phyloP scores from a whole-genome alignment of 2,113 vertebrate genomes.

The Benitochromis conjunctus region DNA sequence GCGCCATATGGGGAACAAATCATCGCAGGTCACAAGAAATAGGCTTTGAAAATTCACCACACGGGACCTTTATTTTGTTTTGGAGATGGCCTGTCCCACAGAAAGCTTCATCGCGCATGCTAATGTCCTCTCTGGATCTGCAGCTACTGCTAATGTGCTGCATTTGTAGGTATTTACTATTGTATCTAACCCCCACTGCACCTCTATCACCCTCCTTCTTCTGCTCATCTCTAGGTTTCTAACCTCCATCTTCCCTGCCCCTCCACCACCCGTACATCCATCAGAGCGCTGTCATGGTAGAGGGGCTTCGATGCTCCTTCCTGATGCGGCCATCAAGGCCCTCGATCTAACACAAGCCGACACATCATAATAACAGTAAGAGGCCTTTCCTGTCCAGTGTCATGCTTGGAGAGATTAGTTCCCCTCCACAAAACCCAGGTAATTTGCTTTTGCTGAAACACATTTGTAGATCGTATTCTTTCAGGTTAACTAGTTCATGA shows the following conservation, averaged over 20 bases:
- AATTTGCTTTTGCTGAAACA: slow-evolving; percentile 77
- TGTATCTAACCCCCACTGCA: slow-evolving; percentile 39
- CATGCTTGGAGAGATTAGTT: slow-evolving; percentile 82
- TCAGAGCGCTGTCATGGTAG: slow-evolving; percentile 71
- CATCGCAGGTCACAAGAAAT: slow-evolving; percentile 17
- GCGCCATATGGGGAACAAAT: slow-evolving; percentile 37
- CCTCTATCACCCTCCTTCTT: slow-evolving; percentile 43
- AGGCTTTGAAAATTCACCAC: slow-evolving; percentile 32
- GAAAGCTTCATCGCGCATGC: slow-evolving; percentile 48
- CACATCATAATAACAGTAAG: slow-evolving; percentile 84
- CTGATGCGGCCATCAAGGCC: slow-evolving; percentile 74
- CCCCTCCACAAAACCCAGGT: slow-evolving; percentile 79
- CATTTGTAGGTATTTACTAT: slow-evolving; percentile 57
- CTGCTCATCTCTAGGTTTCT: slow-evolving; percentile 55
- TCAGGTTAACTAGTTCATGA: slow-evolving; percentile 73
- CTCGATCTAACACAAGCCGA: slow-evolving; percentile 77
- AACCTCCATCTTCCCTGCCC: slow-evolving; percentile 64
- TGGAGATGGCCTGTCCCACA: slow-evolving; percentile 50
- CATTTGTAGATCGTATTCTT: slow-evolving; percentile 75
- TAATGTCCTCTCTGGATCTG: slow-evolving; percentile 49
- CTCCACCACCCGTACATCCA: slow-evolving; percentile 67
- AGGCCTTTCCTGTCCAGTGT: slow-evolving; percentile 80
- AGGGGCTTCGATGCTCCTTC: slow-evolving; percentile 63
- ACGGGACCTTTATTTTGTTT: slow-evolving; percentile 51
- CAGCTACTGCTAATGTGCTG: slow-evolving; percentile 56